Evolutionary conservation across 2,797 vertebrate species (phyloP).

Genomic region (Acanthurus lineatus): DNA sequence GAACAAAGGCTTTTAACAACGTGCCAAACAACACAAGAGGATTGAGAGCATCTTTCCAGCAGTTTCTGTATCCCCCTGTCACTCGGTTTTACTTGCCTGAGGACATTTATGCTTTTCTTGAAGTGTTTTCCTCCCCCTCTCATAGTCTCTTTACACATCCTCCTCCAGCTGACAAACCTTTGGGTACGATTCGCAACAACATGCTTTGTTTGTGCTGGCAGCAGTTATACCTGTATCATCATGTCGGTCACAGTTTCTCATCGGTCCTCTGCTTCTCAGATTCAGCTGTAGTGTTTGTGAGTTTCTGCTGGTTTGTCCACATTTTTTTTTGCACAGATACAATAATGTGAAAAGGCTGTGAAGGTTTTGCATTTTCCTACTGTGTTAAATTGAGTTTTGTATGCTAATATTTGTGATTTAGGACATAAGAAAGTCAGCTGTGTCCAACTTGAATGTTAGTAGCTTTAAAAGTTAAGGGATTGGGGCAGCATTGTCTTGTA

Average conservation of each 20-base stretch:
- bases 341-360: neutral
- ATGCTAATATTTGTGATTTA: neutral
- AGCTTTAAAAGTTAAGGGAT: neutral
- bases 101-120: conserved; percentile 29
- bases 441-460: neutral
- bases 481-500: too few relatives aligned
- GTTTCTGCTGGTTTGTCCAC: neutral
- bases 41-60: conserved; percentile 1
- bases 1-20: conserved; percentile 8
- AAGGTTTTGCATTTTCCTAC: neutral
- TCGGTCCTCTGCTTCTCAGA: neutral
- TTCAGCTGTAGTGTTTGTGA: neutral
- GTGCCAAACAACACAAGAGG: conserved; percentile 12
- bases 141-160: conserved; percentile 5
- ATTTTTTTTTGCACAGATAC: neutral
- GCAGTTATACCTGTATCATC: conserved; percentile 9
- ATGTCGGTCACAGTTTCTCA: conserved; percentile 1
- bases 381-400: neutral
- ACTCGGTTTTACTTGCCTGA: neutral
- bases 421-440: neutral
- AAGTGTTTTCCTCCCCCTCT: conserved; percentile 21
- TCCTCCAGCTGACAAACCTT: conserved; percentile 15
- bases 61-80: conserved; percentile 10
- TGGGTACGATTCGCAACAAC: conserved; percentile 28
- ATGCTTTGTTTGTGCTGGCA: conserved; percentile 2